Base-by-base conservation (phyloP, 2,888 invertebrate species). In the Rhyacophila evoluta region DNA sequence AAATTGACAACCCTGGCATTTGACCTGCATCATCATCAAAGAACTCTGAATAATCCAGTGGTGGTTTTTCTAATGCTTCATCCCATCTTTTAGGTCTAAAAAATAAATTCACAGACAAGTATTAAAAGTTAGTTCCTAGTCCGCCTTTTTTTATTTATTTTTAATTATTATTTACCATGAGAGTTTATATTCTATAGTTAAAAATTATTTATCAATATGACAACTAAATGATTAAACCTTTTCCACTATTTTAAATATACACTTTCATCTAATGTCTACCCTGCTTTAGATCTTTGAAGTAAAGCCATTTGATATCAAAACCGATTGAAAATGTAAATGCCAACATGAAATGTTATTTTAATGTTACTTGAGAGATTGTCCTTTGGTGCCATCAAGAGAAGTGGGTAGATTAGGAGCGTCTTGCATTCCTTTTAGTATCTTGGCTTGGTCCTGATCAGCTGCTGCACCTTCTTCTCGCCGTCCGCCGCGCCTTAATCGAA, bases 21-120 rank as follows among this genome's bases (percentile, higher is more conserved):
- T 97, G 97, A 0, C 99, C 99, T 0, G 98, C 97, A 84, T 96
- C 97, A 83, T 96, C 96, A 84, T 96, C 98, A 86, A 98, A 99
- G 87, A 98, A 96, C 87, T 98, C 98, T 0, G 98, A 98, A 88
- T 99, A 99, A 88, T 99, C 97, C 76, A 99, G 87, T 55, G 97
- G 95, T 0, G 98, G 98, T 86, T 98, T 97, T 86, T 97, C 98
- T 80, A 98, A 86, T 10, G 95, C 93, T 87, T 99, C 98, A 86
- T 98, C 98, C 98, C 98, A 98, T 78, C 97, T 92, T 87, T 98
- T 98, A 0, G 97, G 97, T 84, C 97, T 96, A 84, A 72, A 84
- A 84, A 74, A 6, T 67, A 15, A 6, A 39, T 71, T 36, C 12
- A 39, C 12, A 11, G 2, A 55, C 37, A n/a, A n/a, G n/a, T n/a